Evolutionary conservation across 2,113 vertebrate species (phyloP), one percentile per base, ranked within the genome.

Genomic region (Tricholaema leucomelas): DNA sequence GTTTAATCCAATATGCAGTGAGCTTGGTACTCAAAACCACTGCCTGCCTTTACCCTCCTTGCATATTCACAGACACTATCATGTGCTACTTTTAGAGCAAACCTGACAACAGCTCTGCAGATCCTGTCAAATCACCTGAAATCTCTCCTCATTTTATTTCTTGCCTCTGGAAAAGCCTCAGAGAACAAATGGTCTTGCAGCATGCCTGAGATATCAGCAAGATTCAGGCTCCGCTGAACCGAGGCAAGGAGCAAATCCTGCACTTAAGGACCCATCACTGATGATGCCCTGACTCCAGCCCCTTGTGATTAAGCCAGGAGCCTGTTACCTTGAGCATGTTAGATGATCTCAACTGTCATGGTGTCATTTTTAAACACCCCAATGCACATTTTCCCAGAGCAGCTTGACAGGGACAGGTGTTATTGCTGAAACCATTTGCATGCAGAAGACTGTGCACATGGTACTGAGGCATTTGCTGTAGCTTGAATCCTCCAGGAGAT

Each of bases 371-470:
- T 88, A 85, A 91, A 79, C 69, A 88, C 66, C 50, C 33, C 80
- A 82, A 8, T 92, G 88, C 87, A 90, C 86, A 67, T 61, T 77
- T 58, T 81, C 72, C 74, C 36, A 3, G 50, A 2, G 3, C 81
- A 92, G 52, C 82, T 84, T 94, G 81, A 94, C 89, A 85, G 74
- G 71, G 70, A 63, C 90, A 93, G 92, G 91, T 96, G 92, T 52
- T 91, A 31, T 2, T 58, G 35, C 35, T 81, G 46, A 81, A 84
- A 74, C 20, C 16, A 87, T 91, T 91, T 85, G 61, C 81, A 90
- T 88, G 80, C 79, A 54, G 71, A 80, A 82, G 65, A 35, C 42
- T 36, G 5, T 10, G 46, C 44, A 52, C 0, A 2, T n/a, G 33
- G 60, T 31, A 75, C 59, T 10, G 38, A 94, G 40, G 73, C 25